A percentile compares a stretch with the other conserved stretches of the same genome.
Conservation (phyloP, 1,140 invertebrate genomes). For the Mizuhopecten yessoensis region DNA sequence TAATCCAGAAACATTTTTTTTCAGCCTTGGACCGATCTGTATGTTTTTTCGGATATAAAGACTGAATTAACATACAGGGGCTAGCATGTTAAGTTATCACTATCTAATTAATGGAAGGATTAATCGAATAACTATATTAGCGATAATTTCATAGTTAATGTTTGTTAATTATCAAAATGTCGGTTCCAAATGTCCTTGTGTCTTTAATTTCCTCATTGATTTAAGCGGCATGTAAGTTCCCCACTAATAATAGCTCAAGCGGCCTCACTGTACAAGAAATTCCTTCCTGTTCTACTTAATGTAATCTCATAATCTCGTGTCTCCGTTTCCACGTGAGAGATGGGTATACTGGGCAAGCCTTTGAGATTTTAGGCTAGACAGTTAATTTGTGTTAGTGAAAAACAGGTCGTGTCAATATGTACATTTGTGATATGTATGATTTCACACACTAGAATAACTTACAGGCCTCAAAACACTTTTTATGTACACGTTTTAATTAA, state of each 20-base stretch:
- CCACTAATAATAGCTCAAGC: not conserved
- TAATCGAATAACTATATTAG: not conserved
- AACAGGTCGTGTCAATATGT: not conserved
- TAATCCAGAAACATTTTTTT: not conserved
- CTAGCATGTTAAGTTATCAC: too few relatives aligned
- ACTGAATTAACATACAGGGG: not conserved
- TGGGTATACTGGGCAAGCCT: too few relatives aligned
- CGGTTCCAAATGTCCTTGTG: not conserved
- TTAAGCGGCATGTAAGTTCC: constrained; percentile 2
- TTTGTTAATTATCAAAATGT: not conserved
- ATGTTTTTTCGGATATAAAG: not conserved
- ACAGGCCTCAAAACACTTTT: too few relatives aligned
- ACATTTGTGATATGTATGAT: too few relatives aligned
- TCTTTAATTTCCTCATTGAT: not conserved
- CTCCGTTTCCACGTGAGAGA: not conserved
- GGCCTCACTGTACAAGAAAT: not conserved
- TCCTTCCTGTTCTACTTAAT: not conserved
- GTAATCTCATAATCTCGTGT: not conserved
- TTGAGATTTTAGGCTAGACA: not conserved
- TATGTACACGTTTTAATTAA: too few relatives aligned
- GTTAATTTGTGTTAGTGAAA: not conserved
- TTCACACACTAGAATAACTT: too few relatives aligned
- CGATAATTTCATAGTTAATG: not conserved
- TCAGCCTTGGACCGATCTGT: not conserved
- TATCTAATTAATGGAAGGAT: not conserved